phyloP scores from a whole-genome alignment of 2,888 invertebrate genomes.

The Volucella bombylans region DNA sequence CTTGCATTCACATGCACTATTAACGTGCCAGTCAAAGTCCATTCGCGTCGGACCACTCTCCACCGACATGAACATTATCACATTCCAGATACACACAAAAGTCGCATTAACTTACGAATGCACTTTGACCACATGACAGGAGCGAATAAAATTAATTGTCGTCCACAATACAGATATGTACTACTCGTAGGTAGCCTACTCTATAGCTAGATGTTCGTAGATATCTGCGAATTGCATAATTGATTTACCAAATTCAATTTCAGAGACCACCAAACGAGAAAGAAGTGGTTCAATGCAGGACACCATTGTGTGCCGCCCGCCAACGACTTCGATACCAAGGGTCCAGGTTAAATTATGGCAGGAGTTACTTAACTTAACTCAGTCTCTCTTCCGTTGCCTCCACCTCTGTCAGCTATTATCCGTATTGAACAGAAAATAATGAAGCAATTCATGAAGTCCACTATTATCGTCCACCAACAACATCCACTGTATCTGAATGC shows the following conservation, averaged over 20 bases:
- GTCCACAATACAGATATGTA: neutral
- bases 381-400: neutral
- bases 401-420: slow-evolving; percentile 21
- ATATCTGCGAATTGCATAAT: slow-evolving; percentile 54
- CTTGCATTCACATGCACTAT: slow-evolving; percentile 10
- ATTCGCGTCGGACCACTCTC: neutral
- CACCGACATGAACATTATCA: neutral
- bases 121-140: slow-evolving; percentile 24
- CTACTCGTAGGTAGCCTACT: neutral
- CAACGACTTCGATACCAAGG: slow-evolving; percentile 24
- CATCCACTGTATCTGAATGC: slow-evolving; percentile 3
- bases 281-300: neutral
- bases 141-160: slow-evolving; percentile 18
- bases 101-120: neutral
- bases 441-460: slow-evolving; percentile 27
- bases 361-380: slow-evolving; percentile 17
- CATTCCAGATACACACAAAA: slow-evolving; percentile 2
- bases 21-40: slow-evolving; percentile 8
- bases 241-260: slow-evolving; percentile 57
- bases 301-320: slow-evolving; percentile 9
- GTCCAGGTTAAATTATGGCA: slow-evolving; percentile 40
- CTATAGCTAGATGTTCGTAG: neutral
- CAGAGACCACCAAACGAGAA: slow-evolving; percentile 51
- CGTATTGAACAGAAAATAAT: slow-evolving; percentile 10
- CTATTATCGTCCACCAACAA: slow-evolving; percentile 17